Evolutionary conservation across 2,113 vertebrate species (phyloP), one percentile per base, ranked within the genome.

Genomic region (Stigmatopora nigra): DNA sequence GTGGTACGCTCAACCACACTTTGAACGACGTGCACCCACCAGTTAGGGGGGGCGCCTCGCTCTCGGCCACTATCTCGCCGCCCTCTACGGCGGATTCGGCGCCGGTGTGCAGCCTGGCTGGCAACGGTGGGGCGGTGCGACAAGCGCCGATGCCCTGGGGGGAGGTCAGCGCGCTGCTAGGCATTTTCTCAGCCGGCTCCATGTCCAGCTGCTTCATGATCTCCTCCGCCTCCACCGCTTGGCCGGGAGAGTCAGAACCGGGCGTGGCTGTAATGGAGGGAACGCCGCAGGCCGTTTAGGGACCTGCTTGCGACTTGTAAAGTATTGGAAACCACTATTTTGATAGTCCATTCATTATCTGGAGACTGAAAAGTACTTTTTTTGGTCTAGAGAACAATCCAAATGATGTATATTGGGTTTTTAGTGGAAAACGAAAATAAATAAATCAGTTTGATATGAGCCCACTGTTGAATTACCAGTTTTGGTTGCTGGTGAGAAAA

Each of bases 401-500:
- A 3, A 1, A 31, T 31, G 3, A 31, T 3, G 25, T 31, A 31
- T 41, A 41, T 8, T 41, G 6, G 38, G 38, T 41, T 7, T 8
- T 41, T 41, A 41, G 38, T 41, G 6, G 38, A 41, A 41, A 41
- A 41, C 25, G 25, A 3, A 31, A 31, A 31, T 2, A 31, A 31
- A 31, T 31, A 31, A 31, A 31, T 2, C 25, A 3, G 25, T 31
- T 41, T 3, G 38, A 41, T 7, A 41, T 8, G n/a, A 38, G 38
- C 38, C 38, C 38, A 8, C n/a, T 48, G 19, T 38, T n/a, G 1
- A 25, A 7, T 89, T 88, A 97, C 96, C 95, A 87, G 95, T 97
- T 92, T 98, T 98, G 87, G 93, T 97, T 92, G 95, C 94, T 91
- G 96, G 95, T 91, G 97, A 98, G 90, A 98, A 99, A 84, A 98